phyloP scores from a whole-genome alignment of 1,140 invertebrate genomes.

The Drosophila nannoptera region DNA sequence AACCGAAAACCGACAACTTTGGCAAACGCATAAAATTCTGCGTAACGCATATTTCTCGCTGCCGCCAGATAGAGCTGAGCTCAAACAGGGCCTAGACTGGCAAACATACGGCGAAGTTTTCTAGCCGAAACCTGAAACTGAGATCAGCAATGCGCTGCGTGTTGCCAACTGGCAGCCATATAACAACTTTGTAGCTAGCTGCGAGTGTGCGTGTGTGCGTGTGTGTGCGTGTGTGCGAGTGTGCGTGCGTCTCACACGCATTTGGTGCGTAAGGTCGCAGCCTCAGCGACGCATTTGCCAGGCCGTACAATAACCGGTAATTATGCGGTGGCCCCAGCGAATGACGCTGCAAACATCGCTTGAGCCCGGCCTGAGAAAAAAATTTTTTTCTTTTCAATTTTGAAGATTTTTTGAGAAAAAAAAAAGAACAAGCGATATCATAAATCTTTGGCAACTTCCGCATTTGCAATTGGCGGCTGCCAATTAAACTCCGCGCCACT shows the following conservation, averaged over 20 bases:
- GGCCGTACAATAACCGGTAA: conserved; percentile 72
- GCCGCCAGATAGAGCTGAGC: conserved; percentile 42
- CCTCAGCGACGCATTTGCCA: conserved; percentile 51
- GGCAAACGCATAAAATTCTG: conserved; percentile 77
- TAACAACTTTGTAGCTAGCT: conserved; percentile 22
- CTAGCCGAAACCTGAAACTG: conserved; percentile 41
- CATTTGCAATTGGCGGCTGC: conserved; percentile 50
- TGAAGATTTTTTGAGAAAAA: conserved; percentile 6
- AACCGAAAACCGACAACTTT: conserved; percentile 59
- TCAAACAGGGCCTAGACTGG: conserved; percentile 34
- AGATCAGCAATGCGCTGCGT: conserved; percentile 67
- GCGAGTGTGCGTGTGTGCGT: conserved; percentile 26
- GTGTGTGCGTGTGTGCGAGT: conserved; percentile 25
- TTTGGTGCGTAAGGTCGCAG: conserved; percentile 74
- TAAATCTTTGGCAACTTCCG: conserved; percentile 68
- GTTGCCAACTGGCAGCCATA: conserved; percentile 34
- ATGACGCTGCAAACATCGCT: conserved; percentile 60
- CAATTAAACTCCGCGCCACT: conserved; percentile 21
- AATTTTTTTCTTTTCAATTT: conserved; percentile 4
- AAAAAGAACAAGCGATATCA: conserved; percentile 22
- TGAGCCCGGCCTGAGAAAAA: conserved; percentile 57
- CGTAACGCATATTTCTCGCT: conserved; percentile 46
- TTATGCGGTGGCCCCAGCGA: conserved; percentile 47
- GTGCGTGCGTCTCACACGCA: conserved; percentile 53
- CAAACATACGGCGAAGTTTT: conserved; percentile 25